Conservation (phyloP, 2,113 vertebrate species). For the Ochotona princeps region DNA sequence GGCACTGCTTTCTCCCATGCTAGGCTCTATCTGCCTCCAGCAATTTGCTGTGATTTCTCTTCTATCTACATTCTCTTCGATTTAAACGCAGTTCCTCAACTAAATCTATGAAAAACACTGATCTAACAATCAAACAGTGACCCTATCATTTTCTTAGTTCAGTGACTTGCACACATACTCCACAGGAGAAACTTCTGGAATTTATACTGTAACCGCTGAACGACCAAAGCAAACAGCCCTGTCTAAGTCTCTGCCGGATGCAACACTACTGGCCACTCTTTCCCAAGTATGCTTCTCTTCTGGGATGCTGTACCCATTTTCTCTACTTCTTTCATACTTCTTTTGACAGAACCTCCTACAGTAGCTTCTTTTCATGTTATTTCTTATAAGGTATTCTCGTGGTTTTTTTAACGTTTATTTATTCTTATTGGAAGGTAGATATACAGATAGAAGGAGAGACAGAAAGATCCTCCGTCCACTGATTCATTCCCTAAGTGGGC, state of each 20-base stretch:
- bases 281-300: not conserved
- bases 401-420: too few relatives aligned
- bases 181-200: not conserved
- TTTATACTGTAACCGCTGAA: not conserved
- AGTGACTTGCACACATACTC: not conserved
- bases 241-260: not conserved
- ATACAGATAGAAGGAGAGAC: too few relatives aligned
- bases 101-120: not conserved
- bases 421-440: too few relatives aligned
- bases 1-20: not conserved
- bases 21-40: not conserved
- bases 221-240: not conserved
- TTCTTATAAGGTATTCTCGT: not conserved
- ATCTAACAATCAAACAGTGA: not conserved
- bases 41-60: not conserved
- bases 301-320: not conserved
- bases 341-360: not conserved
- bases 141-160: not conserved
- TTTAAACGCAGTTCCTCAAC: slow-evolving; percentile 26
- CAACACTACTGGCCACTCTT: not conserved
- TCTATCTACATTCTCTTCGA: not conserved
- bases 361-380: not conserved
- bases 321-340: not conserved
- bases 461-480: too few relatives aligned
- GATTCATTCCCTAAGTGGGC: too few relatives aligned